phyloP scores from a whole-genome alignment of 2,888 invertebrate genomes.

The Caenorhabditis sp. region DNA sequence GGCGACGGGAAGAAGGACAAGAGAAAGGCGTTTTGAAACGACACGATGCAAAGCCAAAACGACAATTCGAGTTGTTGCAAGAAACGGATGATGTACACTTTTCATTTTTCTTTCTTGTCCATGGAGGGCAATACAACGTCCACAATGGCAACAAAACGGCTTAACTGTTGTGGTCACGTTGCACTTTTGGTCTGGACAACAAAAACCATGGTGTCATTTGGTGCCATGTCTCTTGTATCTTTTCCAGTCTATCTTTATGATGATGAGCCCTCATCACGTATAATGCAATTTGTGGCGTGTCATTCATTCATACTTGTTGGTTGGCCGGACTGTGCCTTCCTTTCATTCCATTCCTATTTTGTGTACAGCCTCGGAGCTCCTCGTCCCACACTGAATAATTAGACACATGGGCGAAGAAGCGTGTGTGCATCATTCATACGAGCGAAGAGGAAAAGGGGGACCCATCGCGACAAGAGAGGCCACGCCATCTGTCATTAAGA shows the following conservation, averaged over 20 bases:
- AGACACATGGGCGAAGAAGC: conserved; percentile 45
- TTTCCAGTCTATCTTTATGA: conserved; percentile 20
- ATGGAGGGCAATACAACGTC: conserved; percentile 5
- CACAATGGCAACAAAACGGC: background rate
- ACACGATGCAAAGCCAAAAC: conserved; percentile 3
- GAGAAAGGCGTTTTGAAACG: conserved; percentile 26
- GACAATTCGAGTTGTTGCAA: conserved; percentile 22
- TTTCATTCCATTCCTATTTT: background rate
- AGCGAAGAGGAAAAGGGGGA: conserved; percentile 10
- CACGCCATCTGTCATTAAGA: conserved; percentile 64
- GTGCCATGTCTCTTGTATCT: conserved; percentile 4
- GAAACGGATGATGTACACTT: conserved; percentile 22
- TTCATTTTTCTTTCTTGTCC: conserved; percentile 19
- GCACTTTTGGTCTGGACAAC: conserved; percentile 15
- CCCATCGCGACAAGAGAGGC: conserved; percentile 41
- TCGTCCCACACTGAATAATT: conserved; percentile 40
- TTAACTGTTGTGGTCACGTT: conserved; percentile 19
- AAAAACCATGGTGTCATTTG: conserved; percentile 30
- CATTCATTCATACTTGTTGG: conserved; percentile 57
- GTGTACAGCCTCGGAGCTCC: conserved; percentile 21
- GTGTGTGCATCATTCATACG: conserved; percentile 55
- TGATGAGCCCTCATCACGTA: conserved; percentile 15
- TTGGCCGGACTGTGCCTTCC: conserved; percentile 12
- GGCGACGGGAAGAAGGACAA: background rate
- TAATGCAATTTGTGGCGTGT: conserved; percentile 56